Conservation (phyloP, 2,797 vertebrate species). For the Strix occidentalis region DNA sequence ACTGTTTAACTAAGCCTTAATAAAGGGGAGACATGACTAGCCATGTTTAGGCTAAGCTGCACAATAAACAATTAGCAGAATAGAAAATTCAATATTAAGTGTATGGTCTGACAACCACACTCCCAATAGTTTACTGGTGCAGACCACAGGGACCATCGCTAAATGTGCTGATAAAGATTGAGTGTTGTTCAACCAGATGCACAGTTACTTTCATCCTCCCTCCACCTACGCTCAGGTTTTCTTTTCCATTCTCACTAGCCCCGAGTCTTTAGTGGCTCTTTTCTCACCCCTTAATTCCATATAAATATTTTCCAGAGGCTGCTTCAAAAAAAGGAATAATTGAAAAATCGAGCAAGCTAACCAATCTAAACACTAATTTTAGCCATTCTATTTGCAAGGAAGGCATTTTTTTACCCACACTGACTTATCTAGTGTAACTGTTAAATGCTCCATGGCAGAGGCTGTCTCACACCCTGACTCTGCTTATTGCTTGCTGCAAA, state of each 20-base stretch:
- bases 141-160: neutral
- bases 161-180: neutral
- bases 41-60: neutral
- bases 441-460: neutral
- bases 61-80: neutral
- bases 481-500: neutral
- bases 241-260: neutral
- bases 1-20: neutral
- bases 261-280: neutral
- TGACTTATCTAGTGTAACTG: neutral
- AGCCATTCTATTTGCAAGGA: neutral
- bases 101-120: neutral
- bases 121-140: neutral
- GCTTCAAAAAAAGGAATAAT: neutral
- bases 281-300: neutral
- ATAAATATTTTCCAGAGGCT: neutral
- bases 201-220: neutral
- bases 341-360: neutral
- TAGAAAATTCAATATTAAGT: fast-evolving
- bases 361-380: neutral
- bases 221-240: neutral
- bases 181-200: neutral
- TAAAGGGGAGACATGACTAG: neutral
- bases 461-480: neutral
- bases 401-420: neutral